A percentile compares a stretch with the other conserved stretches of the same genome.
Conservation (phyloP, 92 coral and sea anemone genomes). For the Pocillopora grandis region DNA sequence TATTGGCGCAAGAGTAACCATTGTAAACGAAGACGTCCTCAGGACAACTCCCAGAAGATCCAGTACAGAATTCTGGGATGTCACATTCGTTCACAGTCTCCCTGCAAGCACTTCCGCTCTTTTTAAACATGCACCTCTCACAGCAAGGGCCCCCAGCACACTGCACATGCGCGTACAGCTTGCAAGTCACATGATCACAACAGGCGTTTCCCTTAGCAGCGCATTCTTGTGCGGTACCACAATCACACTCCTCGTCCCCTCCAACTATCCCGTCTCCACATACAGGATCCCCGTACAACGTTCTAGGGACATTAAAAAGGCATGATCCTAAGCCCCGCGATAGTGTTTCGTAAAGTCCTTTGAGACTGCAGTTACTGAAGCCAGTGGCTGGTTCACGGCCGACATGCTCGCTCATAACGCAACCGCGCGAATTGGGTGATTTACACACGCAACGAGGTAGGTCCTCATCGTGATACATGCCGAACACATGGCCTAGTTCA, state of each 20-base stretch:
- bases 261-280: constrained; percentile 68
- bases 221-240: constrained; percentile 68
- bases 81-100: constrained; percentile 47
- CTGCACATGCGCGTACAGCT: constrained; percentile 40
- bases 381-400: constrained; percentile 41
- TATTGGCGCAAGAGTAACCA: constrained; percentile 46
- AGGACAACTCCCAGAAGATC: constrained; percentile 48
- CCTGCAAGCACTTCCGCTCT: constrained; percentile 34
- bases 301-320: constrained; percentile 53
- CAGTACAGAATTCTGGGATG: constrained; percentile 43
- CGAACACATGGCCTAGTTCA: constrained; percentile 70
- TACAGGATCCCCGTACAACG: constrained; percentile 48
- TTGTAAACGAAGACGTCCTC: constrained; percentile 42
- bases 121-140: constrained; percentile 46
- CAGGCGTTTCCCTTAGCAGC: constrained; percentile 44
- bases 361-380: constrained; percentile 55
- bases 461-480: constrained; percentile 67
- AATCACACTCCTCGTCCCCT: constrained; percentile 62
- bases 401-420: constrained; percentile 47
- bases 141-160: constrained; percentile 68
- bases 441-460: constrained; percentile 41
- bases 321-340: constrained; percentile 51
- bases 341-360: constrained; percentile 34
- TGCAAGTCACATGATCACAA: constrained; percentile 59
- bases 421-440: constrained; percentile 14